A percentile compares a stretch with the other conserved stretches of the same genome.
Evolutionary conservation across 92 coral and sea anemone genomes (phyloP).

Genomic region (Parazoanthus atlanticus): DNA sequence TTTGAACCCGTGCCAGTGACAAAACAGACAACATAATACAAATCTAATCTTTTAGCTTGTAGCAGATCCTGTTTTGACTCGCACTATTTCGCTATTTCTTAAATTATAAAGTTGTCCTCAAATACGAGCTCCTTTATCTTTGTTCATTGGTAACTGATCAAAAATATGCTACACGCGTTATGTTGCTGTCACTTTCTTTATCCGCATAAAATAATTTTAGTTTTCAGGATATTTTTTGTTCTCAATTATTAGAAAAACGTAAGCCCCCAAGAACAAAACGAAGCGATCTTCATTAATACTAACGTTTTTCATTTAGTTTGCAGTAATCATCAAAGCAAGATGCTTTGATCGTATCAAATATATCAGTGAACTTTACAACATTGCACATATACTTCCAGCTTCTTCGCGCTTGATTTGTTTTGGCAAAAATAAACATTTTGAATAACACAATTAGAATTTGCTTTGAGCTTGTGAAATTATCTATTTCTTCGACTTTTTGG

Average conservation of each 20-base stretch:
- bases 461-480: constrained; percentile 19
- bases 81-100: not conserved
- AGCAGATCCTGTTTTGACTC: not conserved
- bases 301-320: not conserved
- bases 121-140: not conserved
- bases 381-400: not conserved
- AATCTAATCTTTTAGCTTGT: not conserved
- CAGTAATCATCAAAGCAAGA: not conserved
- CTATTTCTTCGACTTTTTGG: constrained; percentile 1
- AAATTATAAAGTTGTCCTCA: not conserved
- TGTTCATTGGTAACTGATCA: not conserved
- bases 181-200: not conserved
- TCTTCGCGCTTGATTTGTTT: constrained; percentile 32
- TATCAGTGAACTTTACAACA: not conserved
- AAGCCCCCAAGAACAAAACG: not conserved
- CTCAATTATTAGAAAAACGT: not conserved
- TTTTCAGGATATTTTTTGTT: not conserved
- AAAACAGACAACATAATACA: not conserved
- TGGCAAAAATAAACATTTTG: constrained; percentile 43
- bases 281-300: not conserved
- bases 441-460: constrained; percentile 18
- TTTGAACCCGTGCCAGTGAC: not conserved
- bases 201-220: not conserved
- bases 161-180: not conserved
- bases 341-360: not conserved